phyloP scores from a whole-genome alignment of 2,888 invertebrate genomes.

The Morpho deidamia region DNA sequence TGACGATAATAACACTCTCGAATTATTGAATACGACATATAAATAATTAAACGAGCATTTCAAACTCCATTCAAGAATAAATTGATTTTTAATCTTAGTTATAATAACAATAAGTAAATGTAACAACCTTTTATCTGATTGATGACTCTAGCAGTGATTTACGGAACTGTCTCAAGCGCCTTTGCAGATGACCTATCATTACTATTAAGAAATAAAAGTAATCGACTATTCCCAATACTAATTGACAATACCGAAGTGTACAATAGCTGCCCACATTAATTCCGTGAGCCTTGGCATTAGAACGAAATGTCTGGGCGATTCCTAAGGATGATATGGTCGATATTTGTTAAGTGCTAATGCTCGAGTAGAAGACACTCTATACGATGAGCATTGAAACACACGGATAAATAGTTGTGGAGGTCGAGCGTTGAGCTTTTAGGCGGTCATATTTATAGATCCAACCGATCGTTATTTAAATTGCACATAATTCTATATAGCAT shows the following conservation, averaged over 20 bases:
- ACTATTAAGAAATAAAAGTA: conserved; percentile 32
- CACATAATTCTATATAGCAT: background rate
- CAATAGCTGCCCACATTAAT: conserved; percentile 61
- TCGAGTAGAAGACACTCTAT: conserved; percentile 42
- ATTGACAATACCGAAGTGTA: conserved; percentile 52
- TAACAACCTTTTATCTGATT: conserved; percentile 17
- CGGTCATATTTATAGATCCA: background rate
- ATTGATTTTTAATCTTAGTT: conserved; percentile 8
- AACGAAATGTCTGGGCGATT: conserved; percentile 51
- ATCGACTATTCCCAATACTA: conserved; percentile 48
- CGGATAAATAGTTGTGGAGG: conserved; percentile 4
- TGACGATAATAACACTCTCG: too few relatives aligned
- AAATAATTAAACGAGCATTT: background rate
- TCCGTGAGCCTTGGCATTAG: conserved; percentile 66
- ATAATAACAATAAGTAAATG: conserved; percentile 7
- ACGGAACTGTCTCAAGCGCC: conserved; percentile 18
- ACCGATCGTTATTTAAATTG: conserved; percentile 7
- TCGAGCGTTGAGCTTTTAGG: background rate
- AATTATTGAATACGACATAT: background rate
- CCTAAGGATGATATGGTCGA: conserved; percentile 56
- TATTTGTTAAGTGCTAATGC: conserved; percentile 55
- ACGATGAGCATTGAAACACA: conserved; percentile 39
- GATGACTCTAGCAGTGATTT: conserved; percentile 13
- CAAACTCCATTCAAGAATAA: background rate
- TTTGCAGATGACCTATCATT: conserved; percentile 18